A percentile compares a stretch with the other conserved stretches of the same genome.
These are phyloP conservation scores for Drosophila antonietae DNA, from an alignment of 2,888 invertebrate species.

Conservation along the genomic window DNA sequence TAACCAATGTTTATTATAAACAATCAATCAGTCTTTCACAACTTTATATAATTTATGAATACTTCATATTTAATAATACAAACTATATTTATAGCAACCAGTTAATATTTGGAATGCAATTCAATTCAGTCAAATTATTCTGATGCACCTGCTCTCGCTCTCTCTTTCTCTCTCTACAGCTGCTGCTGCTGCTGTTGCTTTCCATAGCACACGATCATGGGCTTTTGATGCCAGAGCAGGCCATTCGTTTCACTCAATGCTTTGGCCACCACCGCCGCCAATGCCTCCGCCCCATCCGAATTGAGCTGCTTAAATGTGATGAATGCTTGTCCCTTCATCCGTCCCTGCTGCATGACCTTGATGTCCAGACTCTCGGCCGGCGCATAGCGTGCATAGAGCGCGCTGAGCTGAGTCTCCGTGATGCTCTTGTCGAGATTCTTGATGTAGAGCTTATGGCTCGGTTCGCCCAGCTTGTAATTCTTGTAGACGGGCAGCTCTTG, in stretches of 20 bases:
- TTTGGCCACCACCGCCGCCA: conserved; percentile 87
- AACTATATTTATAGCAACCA: background rate
- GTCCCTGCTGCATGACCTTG: conserved; percentile 95
- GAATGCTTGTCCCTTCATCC: conserved; percentile 99
- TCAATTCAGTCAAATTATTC: conserved; percentile 2
- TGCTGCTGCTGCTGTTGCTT: conserved; percentile 79
- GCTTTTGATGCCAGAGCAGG: conserved; percentile 93
- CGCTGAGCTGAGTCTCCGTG: conserved; percentile 89
- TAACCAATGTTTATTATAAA: background rate
- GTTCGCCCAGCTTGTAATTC: conserved; percentile 93
- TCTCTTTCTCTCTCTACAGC: background rate
- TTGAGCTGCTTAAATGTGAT: conserved; percentile 86
- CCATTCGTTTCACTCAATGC: conserved; percentile 95
- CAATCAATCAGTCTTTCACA: background rate
- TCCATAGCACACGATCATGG: conserved; percentile 95
- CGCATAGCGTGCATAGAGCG: conserved; percentile 90
- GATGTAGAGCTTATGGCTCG: conserved; percentile 94
- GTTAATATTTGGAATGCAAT: background rate
- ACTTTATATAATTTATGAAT: background rate
- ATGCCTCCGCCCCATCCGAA: background rate
- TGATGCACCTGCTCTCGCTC: background rate
- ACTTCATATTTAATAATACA: background rate
- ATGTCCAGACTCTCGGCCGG: conserved; percentile 87
- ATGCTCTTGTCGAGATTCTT: conserved; percentile 95
- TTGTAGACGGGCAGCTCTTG: conserved; percentile 91